Evolutionary conservation across 2,113 vertebrate genomes (phyloP), one percentile per base, ranked within the genome.

Genomic region (Lophotis ruficrista): DNA sequence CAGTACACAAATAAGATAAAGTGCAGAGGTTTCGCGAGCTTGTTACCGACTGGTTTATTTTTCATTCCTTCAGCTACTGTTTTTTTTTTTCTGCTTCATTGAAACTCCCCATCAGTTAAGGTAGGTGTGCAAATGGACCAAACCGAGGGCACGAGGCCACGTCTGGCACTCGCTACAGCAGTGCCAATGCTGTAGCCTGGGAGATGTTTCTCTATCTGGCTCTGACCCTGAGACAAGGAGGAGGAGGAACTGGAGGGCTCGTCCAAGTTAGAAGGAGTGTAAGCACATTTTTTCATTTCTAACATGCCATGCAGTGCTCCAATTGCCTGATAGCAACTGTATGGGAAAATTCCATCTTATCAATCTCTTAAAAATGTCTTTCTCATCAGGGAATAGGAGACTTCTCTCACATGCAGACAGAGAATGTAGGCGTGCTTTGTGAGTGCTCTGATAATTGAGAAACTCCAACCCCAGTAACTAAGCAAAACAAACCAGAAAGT

Each of bases 291-390:
- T 96, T 94, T 93, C 43, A 21, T 58, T 73, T 37, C 75, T 64
- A 13, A 51, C 43, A 33, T 7, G 1, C 64, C 50, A 24, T 7
- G 45, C 33, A 81, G 61, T 51, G 27, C 64, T 93, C 50, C 7
- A 16, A 62, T 71, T 91, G 70, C 87, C 70, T 84, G 60, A 88
- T 75, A 93, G 68, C 3, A 20, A 69, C 58, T 50, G 16, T 28
- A 68, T 73, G 94, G 90, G 92, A 91, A 95, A 95, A 95, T 91
- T 88, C 56, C 70, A 16, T 23, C 70, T 78, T 90, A 96, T 89
- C 93, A 73, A 82, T 72, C 83, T 47, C 62, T 83, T 94, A 73
- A 79, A 89, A 89, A 70, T 48, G 81, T 31, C 45, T 91, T 69
- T 57, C 65, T 84, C 86, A 33, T 60, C 3, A 3, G 80, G 82